Evolutionary conservation across 2,888 invertebrate genomes (phyloP).

Genomic region (Baccha elongata): DNA sequence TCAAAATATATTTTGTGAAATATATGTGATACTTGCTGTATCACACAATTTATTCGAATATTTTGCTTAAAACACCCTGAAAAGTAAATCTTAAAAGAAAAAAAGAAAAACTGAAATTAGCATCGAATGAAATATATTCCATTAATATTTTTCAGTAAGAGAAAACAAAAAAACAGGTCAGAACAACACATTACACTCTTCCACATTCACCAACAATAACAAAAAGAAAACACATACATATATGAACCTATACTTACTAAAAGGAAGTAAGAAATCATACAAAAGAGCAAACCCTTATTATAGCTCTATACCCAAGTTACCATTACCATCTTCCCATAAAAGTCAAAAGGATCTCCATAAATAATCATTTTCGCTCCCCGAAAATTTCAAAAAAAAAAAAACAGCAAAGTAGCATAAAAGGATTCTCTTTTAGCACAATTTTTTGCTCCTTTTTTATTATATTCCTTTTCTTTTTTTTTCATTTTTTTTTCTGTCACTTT

Average conservation of each 20-base stretch:
- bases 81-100: no score
- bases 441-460: slow-evolving; percentile 1
- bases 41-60: no score
- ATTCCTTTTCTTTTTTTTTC: slow-evolving; percentile 23
- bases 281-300: slow-evolving; percentile 50
- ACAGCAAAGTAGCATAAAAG: slow-evolving; percentile 14
- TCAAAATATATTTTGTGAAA: no score
- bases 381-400: slow-evolving; percentile 25
- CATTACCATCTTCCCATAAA: slow-evolving; percentile 23
- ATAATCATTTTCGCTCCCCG: slow-evolving; percentile 45
- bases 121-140: no score
- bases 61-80: no score
- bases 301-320: slow-evolving; percentile 1
- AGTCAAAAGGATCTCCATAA: slow-evolving; percentile 62
- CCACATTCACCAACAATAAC: not conserved
- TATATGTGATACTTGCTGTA: no score
- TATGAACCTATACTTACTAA: slow-evolving; percentile 3
- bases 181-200: not conserved
- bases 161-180: not conserved
- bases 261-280: slow-evolving; percentile 44
- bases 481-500: slow-evolving; percentile 36
- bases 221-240: not conserved
- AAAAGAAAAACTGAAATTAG: no score
- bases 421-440: slow-evolving; percentile 24
- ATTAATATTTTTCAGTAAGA: no score